These are phyloP conservation scores for Rhodeus uyekii DNA, from an alignment of 2,797 vertebrate species.

Conservation along the genomic window DNA sequence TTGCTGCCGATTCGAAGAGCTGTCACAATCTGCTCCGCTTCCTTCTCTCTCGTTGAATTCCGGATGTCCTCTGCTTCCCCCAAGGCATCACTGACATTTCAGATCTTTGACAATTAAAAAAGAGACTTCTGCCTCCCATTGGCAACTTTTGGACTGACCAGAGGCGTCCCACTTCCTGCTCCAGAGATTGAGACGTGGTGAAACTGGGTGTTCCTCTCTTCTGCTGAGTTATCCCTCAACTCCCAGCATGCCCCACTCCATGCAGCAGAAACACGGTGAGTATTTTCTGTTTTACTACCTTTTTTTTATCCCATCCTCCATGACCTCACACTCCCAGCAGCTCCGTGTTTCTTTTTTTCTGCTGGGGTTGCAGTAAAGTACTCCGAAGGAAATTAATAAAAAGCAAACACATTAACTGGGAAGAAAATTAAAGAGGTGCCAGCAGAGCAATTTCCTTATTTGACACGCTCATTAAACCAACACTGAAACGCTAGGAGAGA, in stretches of 20 bases:
- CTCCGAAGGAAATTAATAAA: conserved; percentile 17
- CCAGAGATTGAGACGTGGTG: conserved; percentile 55
- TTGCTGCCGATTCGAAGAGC: conserved; percentile 55
- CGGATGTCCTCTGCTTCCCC: conserved; percentile 46
- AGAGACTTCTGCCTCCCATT: conserved; percentile 39
- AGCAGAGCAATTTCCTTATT: conserved; percentile 25
- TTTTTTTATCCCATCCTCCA: not conserved
- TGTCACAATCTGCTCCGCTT: conserved; percentile 40
- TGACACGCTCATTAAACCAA: conserved; percentile 16
- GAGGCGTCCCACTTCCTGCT: conserved; percentile 50
- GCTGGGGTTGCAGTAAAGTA: conserved; percentile 29
- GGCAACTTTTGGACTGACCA: conserved; percentile 37
- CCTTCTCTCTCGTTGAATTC: conserved; percentile 51
- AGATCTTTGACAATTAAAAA: conserved; percentile 49
- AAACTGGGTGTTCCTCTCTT: conserved; percentile 53
- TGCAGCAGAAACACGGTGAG: conserved; percentile 79
- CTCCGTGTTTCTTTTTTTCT: conserved; percentile 4
- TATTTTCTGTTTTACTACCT: conserved; percentile 29
- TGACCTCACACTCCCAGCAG: conserved; percentile 6
- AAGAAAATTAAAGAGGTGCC: conserved; percentile 11
- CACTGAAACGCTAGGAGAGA: not conserved
- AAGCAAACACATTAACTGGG: conserved; percentile 39
- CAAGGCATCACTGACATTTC: conserved; percentile 51
- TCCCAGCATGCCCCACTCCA: conserved; percentile 78
- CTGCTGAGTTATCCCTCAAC: conserved; percentile 59